Evolutionary conservation across 2,888 invertebrate genomes (phyloP), one percentile per base, ranked within the genome.

Genomic region (Panzeria rudis): DNA sequence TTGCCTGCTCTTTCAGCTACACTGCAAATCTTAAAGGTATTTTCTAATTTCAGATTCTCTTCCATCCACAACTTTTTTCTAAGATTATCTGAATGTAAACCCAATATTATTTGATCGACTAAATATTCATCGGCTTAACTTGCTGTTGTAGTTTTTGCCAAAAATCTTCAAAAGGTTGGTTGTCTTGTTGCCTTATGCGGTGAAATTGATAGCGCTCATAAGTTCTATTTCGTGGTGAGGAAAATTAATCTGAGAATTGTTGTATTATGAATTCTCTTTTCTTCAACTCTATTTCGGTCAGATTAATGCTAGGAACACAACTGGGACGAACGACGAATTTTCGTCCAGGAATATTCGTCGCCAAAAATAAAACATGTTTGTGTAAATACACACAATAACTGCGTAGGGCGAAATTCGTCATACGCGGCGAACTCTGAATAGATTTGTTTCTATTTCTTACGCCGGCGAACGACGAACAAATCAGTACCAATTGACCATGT

Each of bases 181-280:
- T 54, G 23, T 54, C 52, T 54, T 54, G 23, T 25, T 54, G 52
- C 52, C 23, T 54, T 54, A 54, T 54, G 25, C 8, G 29, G 29
- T 29, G 29, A 29, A 29, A 29, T 29, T 29, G 29, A 29, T 29
- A 29, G 29, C 29, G 29, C 29, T 62, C 62, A 38, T 62, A 62
- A n/a, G 32, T 62, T 62, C 38, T 62, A 62, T 62, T 62, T 38
- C 62, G 38, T 15, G 62, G 23, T 32, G 62, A 32, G n/a, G 54
- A 23, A 54, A 25, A 54, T 15, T 54, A 25, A 25, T 25, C 15
- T 25, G 54, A 25, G 11, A 54, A 54, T 25, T 54, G 23, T 13
- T 54, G 9, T 54, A 54, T 54, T 54, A 54, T 23, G 13, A 25
- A 25, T 54, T 23, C 23, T 54, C 54, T 54, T 23, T 25, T 25